These are phyloP conservation scores for Oceanites oceanicus DNA, from an alignment of 2,113 vertebrate genomes.

Conservation along the genomic window DNA sequence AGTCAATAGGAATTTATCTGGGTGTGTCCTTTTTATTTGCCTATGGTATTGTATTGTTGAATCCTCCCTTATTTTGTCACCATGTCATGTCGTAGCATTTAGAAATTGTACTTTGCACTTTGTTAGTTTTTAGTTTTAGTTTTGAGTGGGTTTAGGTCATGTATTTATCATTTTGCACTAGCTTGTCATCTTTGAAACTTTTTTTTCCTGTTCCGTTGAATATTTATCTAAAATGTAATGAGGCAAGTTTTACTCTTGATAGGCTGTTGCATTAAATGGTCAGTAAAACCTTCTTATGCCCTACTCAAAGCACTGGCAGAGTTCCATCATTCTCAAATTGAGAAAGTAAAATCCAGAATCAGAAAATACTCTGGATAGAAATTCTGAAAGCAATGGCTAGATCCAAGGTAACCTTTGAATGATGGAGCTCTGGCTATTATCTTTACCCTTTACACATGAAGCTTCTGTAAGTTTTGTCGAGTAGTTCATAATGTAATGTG, in stretches of 20 bases:
- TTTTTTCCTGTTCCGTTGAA: background rate
- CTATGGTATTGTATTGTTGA: background rate
- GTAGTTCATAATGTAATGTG: background rate
- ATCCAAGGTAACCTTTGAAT: background rate
- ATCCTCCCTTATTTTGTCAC: background rate
- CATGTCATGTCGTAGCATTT: background rate
- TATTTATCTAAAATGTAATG: background rate
- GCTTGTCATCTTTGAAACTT: background rate
- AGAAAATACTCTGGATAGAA: background rate
- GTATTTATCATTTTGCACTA: background rate
- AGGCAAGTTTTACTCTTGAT: background rate
- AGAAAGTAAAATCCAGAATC: background rate
- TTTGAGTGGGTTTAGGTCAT: background rate
- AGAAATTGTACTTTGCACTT: background rate
- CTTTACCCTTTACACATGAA: background rate
- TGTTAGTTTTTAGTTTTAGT: background rate
- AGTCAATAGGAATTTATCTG: background rate
- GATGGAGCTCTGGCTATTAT: background rate
- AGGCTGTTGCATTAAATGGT: background rate
- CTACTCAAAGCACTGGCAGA: background rate
- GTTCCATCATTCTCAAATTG: background rate
- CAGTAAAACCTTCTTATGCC: background rate
- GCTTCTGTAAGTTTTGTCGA: background rate
- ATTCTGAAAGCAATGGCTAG: background rate
- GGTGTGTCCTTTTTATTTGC: background rate